phyloP scores from a whole-genome alignment of 2,888 invertebrate genomes.

The Conomelus anceps region DNA sequence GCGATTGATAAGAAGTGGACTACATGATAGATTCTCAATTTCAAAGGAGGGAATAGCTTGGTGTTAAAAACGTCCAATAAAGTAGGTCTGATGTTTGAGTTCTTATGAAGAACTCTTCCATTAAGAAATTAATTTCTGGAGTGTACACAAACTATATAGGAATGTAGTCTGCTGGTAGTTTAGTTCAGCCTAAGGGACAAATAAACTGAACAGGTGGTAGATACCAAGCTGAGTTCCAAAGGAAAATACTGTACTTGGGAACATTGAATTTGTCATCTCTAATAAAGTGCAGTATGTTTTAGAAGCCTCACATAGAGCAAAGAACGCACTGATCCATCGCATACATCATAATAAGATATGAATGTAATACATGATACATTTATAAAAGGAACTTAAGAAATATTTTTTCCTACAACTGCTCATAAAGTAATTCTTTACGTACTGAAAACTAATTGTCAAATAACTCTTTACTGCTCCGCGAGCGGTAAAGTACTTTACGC shows the following conservation, averaged over 20 bases:
- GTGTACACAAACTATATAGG: neutral
- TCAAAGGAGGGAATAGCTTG: too few species aligned
- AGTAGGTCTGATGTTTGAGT: neutral
- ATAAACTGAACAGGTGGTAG: too few species aligned
- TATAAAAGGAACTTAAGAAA: too few species aligned
- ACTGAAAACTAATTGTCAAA: too few species aligned
- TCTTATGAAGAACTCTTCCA: neutral
- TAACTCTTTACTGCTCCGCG: too few species aligned
- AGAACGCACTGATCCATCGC: neutral
- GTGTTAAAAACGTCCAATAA: too few species aligned
- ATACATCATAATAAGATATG: too few species aligned
- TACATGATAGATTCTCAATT: neutral
- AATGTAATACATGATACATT: too few species aligned
- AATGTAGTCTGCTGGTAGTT: neutral
- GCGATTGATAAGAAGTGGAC: neutral
- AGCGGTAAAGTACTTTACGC: too few species aligned
- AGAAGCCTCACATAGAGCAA: neutral
- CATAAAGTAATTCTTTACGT: too few species aligned
- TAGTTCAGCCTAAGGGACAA: neutral
- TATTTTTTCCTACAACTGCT: too few species aligned
- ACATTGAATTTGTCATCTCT: neutral
- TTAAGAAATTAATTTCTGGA: neutral
- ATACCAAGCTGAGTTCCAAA: neutral
- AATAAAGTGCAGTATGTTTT: neutral
- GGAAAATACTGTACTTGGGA: neutral